Conservation (phyloP, 2,797 vertebrate genomes). For the Natrix natrix region DNA sequence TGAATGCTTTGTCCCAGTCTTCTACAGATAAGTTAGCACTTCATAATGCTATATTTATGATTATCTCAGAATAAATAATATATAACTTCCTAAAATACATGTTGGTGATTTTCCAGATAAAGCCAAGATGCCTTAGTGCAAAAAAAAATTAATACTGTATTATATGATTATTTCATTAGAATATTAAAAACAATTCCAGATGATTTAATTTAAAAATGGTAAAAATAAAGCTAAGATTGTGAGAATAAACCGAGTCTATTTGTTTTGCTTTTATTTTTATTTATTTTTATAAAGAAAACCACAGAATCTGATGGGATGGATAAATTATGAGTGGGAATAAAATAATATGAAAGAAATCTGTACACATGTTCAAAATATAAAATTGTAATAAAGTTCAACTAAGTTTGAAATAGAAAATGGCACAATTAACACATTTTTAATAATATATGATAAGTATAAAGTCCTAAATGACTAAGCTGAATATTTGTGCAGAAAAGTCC, state of each 20-base stretch:
- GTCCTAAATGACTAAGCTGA: background rate
- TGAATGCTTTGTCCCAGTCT: background rate
- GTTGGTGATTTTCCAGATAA: background rate
- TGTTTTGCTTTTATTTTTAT: background rate
- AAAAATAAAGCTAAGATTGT: background rate
- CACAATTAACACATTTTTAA: background rate
- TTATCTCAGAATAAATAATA: background rate
- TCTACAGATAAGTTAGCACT: background rate
- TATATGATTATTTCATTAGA: background rate
- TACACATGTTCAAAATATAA: background rate
- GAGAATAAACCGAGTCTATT: background rate
- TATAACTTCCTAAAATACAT: background rate
- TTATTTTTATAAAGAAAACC: background rate
- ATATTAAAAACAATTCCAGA: background rate
- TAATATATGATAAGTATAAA: background rate
- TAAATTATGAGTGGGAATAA: background rate
- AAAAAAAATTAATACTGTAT: background rate
- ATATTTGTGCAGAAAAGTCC: background rate
- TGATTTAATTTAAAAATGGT: background rate
- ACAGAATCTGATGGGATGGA: background rate
- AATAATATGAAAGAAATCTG: background rate
- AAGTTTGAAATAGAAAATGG: background rate
- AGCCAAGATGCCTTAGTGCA: background rate
- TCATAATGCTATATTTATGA: background rate
- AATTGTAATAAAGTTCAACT: background rate